Conservation (phyloP, 2,888 invertebrate genomes). For the Philereme transversata region DNA sequence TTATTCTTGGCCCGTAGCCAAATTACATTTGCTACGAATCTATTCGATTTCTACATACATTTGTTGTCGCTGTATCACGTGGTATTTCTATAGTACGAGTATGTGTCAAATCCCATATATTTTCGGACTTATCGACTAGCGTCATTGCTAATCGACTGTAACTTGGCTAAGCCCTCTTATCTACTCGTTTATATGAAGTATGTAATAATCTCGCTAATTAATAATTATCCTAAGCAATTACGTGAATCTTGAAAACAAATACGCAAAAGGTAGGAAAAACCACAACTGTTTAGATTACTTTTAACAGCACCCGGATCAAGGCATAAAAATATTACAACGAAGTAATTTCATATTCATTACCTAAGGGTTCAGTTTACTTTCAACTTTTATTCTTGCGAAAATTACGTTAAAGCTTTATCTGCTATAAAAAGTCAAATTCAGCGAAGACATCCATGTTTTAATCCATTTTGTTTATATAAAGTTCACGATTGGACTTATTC, state of each 20-base stretch:
- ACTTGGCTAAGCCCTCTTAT: no score
- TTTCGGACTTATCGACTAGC: no score
- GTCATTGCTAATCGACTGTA: no score
- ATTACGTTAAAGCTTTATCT: constrained; percentile 50
- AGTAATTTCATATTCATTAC: constrained; percentile 51
- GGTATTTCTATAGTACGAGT: no score
- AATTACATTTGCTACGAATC: no score
- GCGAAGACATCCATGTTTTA: constrained; percentile 44
- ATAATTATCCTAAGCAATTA: background rate
- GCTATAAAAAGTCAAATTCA: constrained; percentile 47
- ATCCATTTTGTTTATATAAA: constrained; percentile 41
- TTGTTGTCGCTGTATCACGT: no score
- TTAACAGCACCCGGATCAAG: constrained; percentile 36
- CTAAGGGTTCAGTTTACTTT: constrained; percentile 47
- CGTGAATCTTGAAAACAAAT: background rate
- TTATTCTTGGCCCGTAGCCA: no score
- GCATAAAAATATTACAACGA: constrained; percentile 47
- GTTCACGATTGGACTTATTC: constrained; percentile 16
- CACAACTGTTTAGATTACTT: constrained; percentile 29
- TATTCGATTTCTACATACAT: no score
- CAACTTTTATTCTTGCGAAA: constrained; percentile 48
- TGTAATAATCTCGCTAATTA: no score
- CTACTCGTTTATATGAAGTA: no score
- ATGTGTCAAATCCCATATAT: no score
- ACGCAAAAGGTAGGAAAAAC: constrained; percentile 6